Conservation (phyloP, 2,113 vertebrate species). For the Zosterops hypoxanthus region DNA sequence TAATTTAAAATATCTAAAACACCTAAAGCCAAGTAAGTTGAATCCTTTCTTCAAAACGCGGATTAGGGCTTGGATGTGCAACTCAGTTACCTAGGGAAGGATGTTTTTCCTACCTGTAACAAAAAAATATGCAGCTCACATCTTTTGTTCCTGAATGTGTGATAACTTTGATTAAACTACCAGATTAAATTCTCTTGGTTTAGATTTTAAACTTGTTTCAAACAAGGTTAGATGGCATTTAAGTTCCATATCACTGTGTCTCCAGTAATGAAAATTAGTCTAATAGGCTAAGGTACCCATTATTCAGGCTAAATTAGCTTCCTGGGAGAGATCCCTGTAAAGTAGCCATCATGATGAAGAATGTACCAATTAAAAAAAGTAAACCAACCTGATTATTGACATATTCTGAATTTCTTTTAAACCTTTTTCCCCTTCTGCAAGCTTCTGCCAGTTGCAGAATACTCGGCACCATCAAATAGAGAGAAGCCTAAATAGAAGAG, state of each 20-base stretch:
- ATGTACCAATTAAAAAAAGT: slow-evolving; percentile 53
- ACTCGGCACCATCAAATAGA: background rate
- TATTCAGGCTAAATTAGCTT: slow-evolving; percentile 60
- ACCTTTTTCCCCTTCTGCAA: background rate
- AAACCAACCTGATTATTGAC: slow-evolving; percentile 49
- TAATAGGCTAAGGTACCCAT: slow-evolving; percentile 33
- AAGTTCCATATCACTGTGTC: slow-evolving; percentile 14
- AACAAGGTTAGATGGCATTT: slow-evolving; percentile 38
- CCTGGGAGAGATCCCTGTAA: slow-evolving; percentile 44
- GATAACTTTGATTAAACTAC: slow-evolving; percentile 39
- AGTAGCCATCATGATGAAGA: slow-evolving; percentile 46
- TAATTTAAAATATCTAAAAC: background rate
- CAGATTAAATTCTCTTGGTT: slow-evolving; percentile 30
- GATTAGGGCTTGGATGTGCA: background rate
- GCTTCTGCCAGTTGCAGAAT: background rate
- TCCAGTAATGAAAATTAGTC: slow-evolving; percentile 57
- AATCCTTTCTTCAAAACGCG: background rate
- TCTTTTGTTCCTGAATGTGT: background rate
- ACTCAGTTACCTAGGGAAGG: background rate
- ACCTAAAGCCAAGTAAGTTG: background rate
- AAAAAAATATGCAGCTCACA: background rate
- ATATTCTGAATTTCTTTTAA: slow-evolving; percentile 19
- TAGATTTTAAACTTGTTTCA: slow-evolving; percentile 44
- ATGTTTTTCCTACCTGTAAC: background rate
- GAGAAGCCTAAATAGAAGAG: background rate